phyloP scores from a whole-genome alignment of 1,140 invertebrate genomes.

The Brachionus plicatilis region DNA sequence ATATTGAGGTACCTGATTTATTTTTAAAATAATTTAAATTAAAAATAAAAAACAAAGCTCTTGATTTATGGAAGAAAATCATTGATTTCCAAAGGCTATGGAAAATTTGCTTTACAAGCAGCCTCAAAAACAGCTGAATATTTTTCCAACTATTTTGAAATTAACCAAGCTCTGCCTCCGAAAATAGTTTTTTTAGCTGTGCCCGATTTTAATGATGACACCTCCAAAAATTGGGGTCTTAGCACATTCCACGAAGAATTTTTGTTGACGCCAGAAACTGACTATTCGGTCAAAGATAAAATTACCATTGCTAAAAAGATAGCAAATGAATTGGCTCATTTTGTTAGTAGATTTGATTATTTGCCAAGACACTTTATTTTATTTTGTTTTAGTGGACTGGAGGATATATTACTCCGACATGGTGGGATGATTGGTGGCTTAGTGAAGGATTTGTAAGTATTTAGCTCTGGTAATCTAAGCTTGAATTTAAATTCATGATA shows the following conservation, averaged over 20 bases:
- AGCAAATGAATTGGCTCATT: constrained; percentile 77
- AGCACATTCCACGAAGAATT: constrained; percentile 76
- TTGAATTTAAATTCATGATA: too few species aligned
- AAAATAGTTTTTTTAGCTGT: constrained; percentile 78
- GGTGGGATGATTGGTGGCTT: constrained; percentile 59
- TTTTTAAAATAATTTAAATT: constrained; percentile 69
- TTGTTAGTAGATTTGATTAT: constrained; percentile 30
- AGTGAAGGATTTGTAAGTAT: constrained; percentile 57
- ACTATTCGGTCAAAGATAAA: background rate
- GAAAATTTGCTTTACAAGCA: background rate
- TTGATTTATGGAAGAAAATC: background rate
- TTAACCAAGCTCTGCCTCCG: background rate
- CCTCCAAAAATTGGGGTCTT: constrained; percentile 92
- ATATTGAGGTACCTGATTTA: background rate
- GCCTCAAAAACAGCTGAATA: background rate
- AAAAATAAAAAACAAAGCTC: constrained; percentile 49
- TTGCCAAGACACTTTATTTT: background rate
- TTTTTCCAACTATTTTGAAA: background rate
- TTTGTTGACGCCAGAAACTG: constrained; percentile 65
- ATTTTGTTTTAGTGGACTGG: constrained; percentile 62
- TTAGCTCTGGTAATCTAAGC: too few species aligned
- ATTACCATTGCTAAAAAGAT: constrained; percentile 66
- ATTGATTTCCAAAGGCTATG: background rate
- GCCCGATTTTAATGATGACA: constrained; percentile 86
- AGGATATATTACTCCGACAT: constrained; percentile 68